These are phyloP conservation scores for Phaethornis superciliosus DNA, from an alignment of 2,113 vertebrate species.

Conservation along the genomic window DNA sequence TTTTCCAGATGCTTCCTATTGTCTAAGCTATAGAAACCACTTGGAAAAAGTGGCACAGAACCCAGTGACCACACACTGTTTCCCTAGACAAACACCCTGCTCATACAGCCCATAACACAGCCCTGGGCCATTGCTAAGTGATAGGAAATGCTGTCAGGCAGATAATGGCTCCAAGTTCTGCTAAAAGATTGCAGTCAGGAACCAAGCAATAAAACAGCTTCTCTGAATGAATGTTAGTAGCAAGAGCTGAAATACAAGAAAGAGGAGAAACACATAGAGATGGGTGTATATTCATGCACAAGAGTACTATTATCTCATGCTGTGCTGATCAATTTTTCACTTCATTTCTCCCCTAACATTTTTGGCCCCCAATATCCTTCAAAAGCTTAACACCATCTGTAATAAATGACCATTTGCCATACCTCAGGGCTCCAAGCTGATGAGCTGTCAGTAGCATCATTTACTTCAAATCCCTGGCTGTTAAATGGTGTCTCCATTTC, in stretches of 20 bases:
- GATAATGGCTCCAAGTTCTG: background rate
- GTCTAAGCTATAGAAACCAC: background rate
- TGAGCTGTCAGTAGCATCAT: constrained; percentile 82
- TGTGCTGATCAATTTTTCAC: background rate
- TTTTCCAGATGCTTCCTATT: background rate
- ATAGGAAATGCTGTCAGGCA: background rate
- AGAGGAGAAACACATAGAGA: background rate
- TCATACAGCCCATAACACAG: background rate
- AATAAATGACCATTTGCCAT: constrained; percentile 16
- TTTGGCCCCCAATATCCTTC: background rate
- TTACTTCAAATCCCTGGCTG: constrained; percentile 74
- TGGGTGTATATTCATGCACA: background rate
- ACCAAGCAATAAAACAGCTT: background rate
- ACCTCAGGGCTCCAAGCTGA: constrained; percentile 90
- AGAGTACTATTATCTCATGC: background rate
- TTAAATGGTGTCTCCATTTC: constrained; percentile 73
- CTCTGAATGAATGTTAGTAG: background rate
- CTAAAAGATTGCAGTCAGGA: background rate
- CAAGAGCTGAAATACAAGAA: background rate
- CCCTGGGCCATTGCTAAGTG: background rate
- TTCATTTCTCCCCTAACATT: background rate
- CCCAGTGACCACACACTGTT: background rate
- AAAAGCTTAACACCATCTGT: background rate
- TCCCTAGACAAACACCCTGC: background rate
- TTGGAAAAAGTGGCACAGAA: background rate